phyloP scores from a whole-genome alignment of 2,888 invertebrate species.

The Spodoptera exigua region DNA sequence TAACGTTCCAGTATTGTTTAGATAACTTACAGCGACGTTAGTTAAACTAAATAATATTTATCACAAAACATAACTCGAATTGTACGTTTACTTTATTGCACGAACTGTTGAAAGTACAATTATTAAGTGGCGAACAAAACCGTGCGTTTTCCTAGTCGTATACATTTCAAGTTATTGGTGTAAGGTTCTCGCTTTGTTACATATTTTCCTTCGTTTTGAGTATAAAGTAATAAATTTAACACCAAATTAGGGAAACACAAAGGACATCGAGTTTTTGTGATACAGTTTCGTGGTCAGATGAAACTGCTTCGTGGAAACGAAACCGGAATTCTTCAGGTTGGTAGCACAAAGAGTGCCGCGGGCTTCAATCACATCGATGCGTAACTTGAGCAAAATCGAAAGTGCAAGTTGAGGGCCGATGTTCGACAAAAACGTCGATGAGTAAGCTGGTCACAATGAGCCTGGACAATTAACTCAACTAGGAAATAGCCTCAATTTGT shows the following conservation, averaged over 20 bases:
- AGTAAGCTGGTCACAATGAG: slow-evolving; percentile 74
- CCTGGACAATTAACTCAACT: slow-evolving; percentile 76
- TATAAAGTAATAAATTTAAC: slow-evolving; percentile 54
- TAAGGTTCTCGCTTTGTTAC: slow-evolving; percentile 39
- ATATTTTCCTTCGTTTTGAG: slow-evolving; percentile 23
- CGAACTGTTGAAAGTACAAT: slow-evolving; percentile 14
- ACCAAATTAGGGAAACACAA: slow-evolving; percentile 57
- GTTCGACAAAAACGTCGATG: slow-evolving; percentile 76
- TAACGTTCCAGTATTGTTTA: slow-evolving; percentile 39
- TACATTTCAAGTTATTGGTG: slow-evolving; percentile 21
- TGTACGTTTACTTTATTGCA: slow-evolving; percentile 21
- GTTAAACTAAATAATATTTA: slow-evolving; percentile 46
- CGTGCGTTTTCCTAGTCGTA: slow-evolving; percentile 15
- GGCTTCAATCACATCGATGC: slow-evolving; percentile 60
- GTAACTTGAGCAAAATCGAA: slow-evolving; percentile 77
- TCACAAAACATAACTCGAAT: slow-evolving; percentile 21
- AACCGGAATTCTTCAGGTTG: slow-evolving; percentile 60
- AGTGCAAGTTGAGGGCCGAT: slow-evolving; percentile 81
- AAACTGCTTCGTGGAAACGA: slow-evolving; percentile 59
- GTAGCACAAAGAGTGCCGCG: slow-evolving; percentile 46
- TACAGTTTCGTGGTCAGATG: slow-evolving; percentile 36
- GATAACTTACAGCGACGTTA: slow-evolving; percentile 33
- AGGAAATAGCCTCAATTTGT: slow-evolving; percentile 79
- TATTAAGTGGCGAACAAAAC: slow-evolving; percentile 19
- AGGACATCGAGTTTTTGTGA: slow-evolving; percentile 54